phyloP scores from a whole-genome alignment of 2,888 invertebrate species.

The Sinhomidia bicolor region DNA sequence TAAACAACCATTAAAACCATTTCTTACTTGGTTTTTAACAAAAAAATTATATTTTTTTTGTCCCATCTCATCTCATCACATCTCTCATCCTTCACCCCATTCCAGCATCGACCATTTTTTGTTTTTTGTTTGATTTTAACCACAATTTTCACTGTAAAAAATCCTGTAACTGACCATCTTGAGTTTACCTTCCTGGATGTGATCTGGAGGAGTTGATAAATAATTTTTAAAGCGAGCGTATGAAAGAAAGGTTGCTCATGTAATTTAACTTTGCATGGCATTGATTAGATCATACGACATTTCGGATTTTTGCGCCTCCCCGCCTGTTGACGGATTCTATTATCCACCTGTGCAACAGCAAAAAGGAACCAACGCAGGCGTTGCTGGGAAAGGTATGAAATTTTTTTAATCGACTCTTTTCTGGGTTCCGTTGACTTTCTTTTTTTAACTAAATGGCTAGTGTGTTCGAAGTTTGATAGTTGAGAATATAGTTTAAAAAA shows the following conservation, averaged over 20 bases:
- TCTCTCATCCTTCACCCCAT: slow-evolving; percentile 40
- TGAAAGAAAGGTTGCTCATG: slow-evolving; percentile 57
- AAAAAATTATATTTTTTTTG: slow-evolving; percentile 38
- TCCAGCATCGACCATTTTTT: slow-evolving; percentile 42
- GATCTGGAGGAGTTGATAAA: slow-evolving; percentile 31
- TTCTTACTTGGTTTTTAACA: slow-evolving; percentile 52
- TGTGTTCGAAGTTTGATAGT: no score
- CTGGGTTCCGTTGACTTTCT: no score
- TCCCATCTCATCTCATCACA: slow-evolving; percentile 32
- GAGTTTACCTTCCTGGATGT: slow-evolving; percentile 48
- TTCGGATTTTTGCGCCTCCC: slow-evolving; percentile 83
- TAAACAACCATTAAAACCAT: slow-evolving; percentile 55
- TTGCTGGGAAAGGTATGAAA: slow-evolving; percentile 61
- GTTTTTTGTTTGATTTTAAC: slow-evolving; percentile 22
- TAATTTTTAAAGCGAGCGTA: slow-evolving; percentile 29
- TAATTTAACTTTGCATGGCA: slow-evolving; percentile 69
- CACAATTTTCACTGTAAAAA: slow-evolving; percentile 5
- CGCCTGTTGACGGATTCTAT: slow-evolving; percentile 90
- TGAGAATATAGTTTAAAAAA: no score
- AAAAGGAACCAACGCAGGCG: slow-evolving; percentile 65
- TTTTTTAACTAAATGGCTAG: no score
- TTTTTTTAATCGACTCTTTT: background rate
- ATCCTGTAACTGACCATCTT: slow-evolving; percentile 30
- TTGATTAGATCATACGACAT: slow-evolving; percentile 76
- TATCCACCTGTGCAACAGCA: slow-evolving; percentile 83